phyloP scores from a whole-genome alignment of 2,888 invertebrate species.

The Oligia strigilis region DNA sequence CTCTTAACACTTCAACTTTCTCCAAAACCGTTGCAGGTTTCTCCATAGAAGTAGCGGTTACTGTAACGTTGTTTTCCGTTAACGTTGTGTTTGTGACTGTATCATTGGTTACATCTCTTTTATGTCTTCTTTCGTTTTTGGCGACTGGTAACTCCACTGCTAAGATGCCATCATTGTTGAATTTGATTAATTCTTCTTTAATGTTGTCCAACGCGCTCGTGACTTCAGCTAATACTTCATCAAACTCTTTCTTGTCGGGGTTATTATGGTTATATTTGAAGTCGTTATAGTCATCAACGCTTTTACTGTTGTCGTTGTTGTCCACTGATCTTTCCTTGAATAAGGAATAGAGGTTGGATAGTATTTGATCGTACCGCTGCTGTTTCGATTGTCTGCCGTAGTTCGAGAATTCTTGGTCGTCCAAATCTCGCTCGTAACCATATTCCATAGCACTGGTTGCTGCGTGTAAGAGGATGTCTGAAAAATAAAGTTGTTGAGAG shows the following conservation, averaged over 20 bases:
- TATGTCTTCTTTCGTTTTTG: slow-evolving; percentile 6
- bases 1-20: background rate
- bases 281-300: background rate
- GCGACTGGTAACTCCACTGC: background rate
- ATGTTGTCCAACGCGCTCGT: slow-evolving; percentile 25
- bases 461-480: slow-evolving; percentile 22
- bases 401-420: background rate
- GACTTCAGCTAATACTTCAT: slow-evolving; percentile 1
- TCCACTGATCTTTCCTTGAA: background rate
- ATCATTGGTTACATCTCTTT: slow-evolving; percentile 31
- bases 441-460: slow-evolving; percentile 10
- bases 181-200: slow-evolving; percentile 17
- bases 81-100: background rate
- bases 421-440: slow-evolving; percentile 7
- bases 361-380: slow-evolving; percentile 13
- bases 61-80: background rate
- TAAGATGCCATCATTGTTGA: slow-evolving; percentile 27
- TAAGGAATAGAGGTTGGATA: background rate
- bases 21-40: slow-evolving; percentile 9
- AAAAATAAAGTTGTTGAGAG: background rate
- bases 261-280: background rate
- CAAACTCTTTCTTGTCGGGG: background rate
- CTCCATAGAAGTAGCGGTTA: slow-evolving; percentile 3
- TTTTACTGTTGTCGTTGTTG: background rate
- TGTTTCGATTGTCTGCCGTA: background rate